Percentiles rank a stretch among this genome's conserved stretches.
phyloP scores from a whole-genome alignment of 2,797 vertebrate species.

The Cryptoprocta ferox region DNA sequence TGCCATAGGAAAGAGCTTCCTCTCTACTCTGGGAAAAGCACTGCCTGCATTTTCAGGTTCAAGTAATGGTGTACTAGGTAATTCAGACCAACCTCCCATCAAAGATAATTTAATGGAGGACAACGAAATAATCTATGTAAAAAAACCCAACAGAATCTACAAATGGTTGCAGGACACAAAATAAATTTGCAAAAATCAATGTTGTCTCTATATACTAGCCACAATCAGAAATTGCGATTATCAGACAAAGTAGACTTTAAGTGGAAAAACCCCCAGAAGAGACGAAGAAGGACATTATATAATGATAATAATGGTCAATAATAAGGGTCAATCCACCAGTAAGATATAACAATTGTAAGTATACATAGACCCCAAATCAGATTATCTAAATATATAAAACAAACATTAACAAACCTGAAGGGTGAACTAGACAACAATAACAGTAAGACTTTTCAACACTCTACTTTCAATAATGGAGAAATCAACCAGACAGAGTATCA shows the following conservation, averaged over 20 bases:
- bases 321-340: background rate
- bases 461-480: background rate
- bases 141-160: background rate
- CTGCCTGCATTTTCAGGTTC: background rate
- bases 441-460: background rate
- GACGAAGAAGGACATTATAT: background rate
- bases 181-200: background rate
- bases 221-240: background rate
- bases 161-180: background rate
- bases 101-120: background rate
- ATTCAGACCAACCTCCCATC: background rate
- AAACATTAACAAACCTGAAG: background rate
- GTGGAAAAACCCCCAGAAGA: background rate
- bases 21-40: background rate
- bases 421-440: background rate
- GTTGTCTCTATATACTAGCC: background rate
- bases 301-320: background rate
- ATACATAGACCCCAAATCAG: background rate
- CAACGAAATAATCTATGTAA: background rate
- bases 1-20: background rate
- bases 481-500: background rate
- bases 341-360: background rate
- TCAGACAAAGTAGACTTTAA: background rate
- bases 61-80: background rate
- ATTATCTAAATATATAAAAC: background rate